Base-by-base conservation (phyloP, 2,797 vertebrate genomes). In the Borostomias antarcticus region DNA sequence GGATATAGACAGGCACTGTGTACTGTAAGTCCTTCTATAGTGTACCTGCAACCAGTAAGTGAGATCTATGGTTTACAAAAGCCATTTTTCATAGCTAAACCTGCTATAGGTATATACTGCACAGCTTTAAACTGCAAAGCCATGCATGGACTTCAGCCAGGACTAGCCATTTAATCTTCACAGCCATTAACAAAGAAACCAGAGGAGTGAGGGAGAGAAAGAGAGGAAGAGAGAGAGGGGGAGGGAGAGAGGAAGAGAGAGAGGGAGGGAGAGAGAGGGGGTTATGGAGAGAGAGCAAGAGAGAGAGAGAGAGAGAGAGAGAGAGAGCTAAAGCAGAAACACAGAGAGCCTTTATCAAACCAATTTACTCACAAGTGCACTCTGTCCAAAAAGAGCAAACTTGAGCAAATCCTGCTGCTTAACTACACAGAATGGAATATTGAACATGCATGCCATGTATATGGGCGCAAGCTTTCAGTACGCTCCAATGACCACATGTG, bases 341-440 rank as follows among this genome's bases (percentile, higher is more conserved):
- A 83, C 82, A 78, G 68, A 69, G 23, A 40, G 35, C 23, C 84
- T 82, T 75, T 73, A 79, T 85, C 84, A 71, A 88, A 89, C 80
- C 82, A 81, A 89, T 91, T 90, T 88, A 83, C 71, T 78, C 78
- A 77, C 83, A 85, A 85, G 74, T 73, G 72, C 73, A 73, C 58
- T 62, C 71, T 76, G 69, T 79, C 82, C 83, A 89, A 74, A 75
- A 91, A 88, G 62, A 85, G 77, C 85, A 56, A 69, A 32, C 62
- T 58, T 64, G 80, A 76, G 84, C 82, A 82, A 58, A 82, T 83
- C 89, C 82, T 81, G 74, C 81, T 83, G 84, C 82, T 83, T 85
- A 89, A 88, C 75, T 69, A 79, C 72, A 87, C 81, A 79, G 81
- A 86, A 82, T 70, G 61, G 69, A 85, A 86, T 87, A 89, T 88